Conservation (phyloP, 2,797 vertebrate species). For the Helicolenus hilgendorfi region DNA sequence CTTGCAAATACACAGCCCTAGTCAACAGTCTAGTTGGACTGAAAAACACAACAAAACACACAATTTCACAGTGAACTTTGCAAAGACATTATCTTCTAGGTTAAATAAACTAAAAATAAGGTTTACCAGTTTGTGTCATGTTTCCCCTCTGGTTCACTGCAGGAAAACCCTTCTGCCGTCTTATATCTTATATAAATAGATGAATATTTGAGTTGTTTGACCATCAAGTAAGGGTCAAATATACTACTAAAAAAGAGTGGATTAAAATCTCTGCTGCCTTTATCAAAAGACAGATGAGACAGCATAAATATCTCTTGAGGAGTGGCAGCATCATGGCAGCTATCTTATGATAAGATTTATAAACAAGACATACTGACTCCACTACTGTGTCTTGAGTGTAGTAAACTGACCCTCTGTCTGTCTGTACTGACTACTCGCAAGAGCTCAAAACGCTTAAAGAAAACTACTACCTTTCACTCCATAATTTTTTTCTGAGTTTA, state of each 20-base stretch:
- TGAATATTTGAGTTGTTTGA: not conserved
- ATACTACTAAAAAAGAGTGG: not conserved
- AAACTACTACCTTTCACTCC: not conserved
- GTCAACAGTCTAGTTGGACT: not conserved
- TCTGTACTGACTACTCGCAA: not conserved
- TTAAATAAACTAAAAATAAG: not conserved
- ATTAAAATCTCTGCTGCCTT: not conserved
- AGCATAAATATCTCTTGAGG: not conserved
- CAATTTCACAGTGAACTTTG: not conserved
- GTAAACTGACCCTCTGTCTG: not conserved
- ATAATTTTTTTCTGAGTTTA: not conserved
- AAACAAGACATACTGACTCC: slow-evolving; percentile 30
- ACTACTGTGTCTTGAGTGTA: not conserved
- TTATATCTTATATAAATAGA: not conserved
- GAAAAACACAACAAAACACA: not conserved
- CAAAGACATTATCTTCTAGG: not conserved
- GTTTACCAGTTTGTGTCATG: not conserved
- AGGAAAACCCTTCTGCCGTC: not conserved
- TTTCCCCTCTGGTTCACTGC: not conserved
- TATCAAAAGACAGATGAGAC: not conserved
- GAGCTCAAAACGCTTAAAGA: not conserved
- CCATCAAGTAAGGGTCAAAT: not conserved
- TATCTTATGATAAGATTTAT: slow-evolving; percentile 20
- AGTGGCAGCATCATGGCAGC: slow-evolving; percentile 58
- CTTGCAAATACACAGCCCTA: no score